Conservation (phyloP, 1,140 invertebrate genomes). For the Drosophila sulfurigaster region DNA sequence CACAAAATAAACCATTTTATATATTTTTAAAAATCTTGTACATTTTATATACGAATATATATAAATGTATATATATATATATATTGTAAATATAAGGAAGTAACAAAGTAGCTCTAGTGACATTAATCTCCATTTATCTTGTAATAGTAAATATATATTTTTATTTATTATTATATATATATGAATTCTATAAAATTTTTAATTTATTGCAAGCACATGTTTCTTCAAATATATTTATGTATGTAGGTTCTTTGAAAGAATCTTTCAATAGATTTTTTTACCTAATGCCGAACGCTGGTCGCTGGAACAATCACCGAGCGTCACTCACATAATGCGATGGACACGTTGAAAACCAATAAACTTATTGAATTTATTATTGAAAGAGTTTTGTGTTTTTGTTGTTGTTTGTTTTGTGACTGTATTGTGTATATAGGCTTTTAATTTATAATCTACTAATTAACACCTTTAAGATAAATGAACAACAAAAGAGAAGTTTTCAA, state of each 20-base stretch:
- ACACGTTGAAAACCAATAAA: constrained; percentile 39
- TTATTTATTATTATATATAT: constrained; percentile 16
- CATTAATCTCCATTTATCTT: constrained; percentile 39
- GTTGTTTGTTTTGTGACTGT: constrained; percentile 30
- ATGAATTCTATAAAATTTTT: constrained; percentile 42
- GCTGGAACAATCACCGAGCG: constrained; percentile 29
- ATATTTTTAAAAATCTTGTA: constrained; percentile 19
- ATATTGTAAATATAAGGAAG: constrained; percentile 58
- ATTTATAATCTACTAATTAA: constrained; percentile 48
- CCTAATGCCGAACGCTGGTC: constrained; percentile 39
- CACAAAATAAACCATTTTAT: constrained; percentile 12
- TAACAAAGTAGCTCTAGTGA: constrained; percentile 54
- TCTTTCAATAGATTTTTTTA: constrained; percentile 30
- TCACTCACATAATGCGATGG: constrained; percentile 50
- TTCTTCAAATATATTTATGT: constrained; percentile 29
- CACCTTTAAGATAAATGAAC: constrained; percentile 44
- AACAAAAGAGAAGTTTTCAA: constrained; percentile 47
- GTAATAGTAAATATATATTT: constrained; percentile 52
- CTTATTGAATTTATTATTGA: constrained; percentile 19
- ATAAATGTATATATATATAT: constrained; percentile 41
- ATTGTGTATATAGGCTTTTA: constrained; percentile 25
- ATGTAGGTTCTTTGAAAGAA: constrained; percentile 43
- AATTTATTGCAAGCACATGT: constrained; percentile 57
- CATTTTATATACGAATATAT: constrained; percentile 47
- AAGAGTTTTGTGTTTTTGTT: constrained; percentile 5